Conservation (phyloP, 1,140 invertebrate genomes). For the Drosophila carrolli region DNA sequence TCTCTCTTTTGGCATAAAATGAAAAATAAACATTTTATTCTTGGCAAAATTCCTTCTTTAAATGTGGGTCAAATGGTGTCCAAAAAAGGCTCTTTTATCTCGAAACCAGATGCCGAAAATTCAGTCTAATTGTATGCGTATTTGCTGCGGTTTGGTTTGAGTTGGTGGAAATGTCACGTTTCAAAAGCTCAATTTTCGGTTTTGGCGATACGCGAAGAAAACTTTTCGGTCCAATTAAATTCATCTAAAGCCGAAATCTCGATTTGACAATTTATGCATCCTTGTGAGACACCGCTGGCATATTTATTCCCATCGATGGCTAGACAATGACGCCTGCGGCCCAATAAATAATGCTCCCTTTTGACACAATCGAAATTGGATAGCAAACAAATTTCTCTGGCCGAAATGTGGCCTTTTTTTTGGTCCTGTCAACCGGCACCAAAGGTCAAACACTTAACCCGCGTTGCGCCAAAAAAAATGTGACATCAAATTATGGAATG, state of each 20-base stretch:
- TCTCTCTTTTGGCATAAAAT: conserved; percentile 77
- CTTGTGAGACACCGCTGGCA: conserved; percentile 41
- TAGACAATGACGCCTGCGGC: conserved; percentile 61
- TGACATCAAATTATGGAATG: conserved; percentile 72
- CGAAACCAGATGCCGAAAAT: conserved; percentile 35
- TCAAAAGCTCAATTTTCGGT: conserved; percentile 70
- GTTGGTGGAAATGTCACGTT: conserved; percentile 70
- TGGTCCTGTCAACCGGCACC: conserved; percentile 24
- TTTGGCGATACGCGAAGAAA: conserved; percentile 46
- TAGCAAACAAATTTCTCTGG: conserved; percentile 67
- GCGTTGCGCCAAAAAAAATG: conserved; percentile 40
- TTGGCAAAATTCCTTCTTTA: not conserved
- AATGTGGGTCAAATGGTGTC: conserved; percentile 74
- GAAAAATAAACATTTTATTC: conserved; percentile 81
- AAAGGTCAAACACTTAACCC: conserved; percentile 70
- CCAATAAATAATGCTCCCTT: conserved; percentile 68
- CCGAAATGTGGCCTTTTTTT: conserved; percentile 22
- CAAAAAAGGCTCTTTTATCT: conserved; percentile 12
- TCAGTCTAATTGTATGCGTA: conserved; percentile 52
- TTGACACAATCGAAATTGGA: conserved; percentile 80
- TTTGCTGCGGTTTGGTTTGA: conserved; percentile 26
- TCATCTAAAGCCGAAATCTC: conserved; percentile 25
- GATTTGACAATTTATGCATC: conserved; percentile 70
- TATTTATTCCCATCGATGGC: conserved; percentile 72
- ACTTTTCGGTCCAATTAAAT: conserved; percentile 74